phyloP scores from a whole-genome alignment of 2,113 vertebrate species.

The Heterochromis multidens region DNA sequence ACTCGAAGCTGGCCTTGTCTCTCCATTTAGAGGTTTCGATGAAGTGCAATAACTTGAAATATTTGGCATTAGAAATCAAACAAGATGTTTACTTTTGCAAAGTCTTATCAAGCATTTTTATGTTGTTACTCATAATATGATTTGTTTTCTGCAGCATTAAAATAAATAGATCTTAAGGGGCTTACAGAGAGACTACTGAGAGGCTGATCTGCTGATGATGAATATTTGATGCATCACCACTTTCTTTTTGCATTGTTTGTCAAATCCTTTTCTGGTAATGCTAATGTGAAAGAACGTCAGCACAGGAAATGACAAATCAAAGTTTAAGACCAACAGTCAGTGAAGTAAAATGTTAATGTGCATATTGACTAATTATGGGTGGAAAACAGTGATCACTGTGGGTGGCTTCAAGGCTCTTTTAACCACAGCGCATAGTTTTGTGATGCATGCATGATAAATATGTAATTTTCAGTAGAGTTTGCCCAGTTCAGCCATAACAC shows the following conservation, averaged over 20 bases:
- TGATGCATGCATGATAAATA: not conserved
- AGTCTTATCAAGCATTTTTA: not conserved
- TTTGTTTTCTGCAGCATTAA: not conserved
- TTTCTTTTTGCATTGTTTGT: not conserved
- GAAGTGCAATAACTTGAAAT: not conserved
- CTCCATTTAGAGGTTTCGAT: not conserved
- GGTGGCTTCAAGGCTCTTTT: not conserved
- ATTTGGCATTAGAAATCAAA: not conserved
- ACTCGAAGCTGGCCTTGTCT: slow-evolving; percentile 65
- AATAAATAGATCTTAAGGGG: not conserved
- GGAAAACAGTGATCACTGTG: not conserved
- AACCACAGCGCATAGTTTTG: not conserved
- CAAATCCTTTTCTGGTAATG: not conserved
- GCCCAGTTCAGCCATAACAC: not conserved
- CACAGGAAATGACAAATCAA: not conserved
- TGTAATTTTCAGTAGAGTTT: not conserved
- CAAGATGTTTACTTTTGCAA: not conserved
- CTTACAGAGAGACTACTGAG: not conserved
- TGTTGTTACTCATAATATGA: not conserved
- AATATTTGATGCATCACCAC: not conserved
- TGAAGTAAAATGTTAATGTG: not conserved
- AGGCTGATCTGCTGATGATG: not conserved
- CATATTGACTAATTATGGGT: not conserved
- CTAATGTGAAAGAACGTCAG: not conserved
- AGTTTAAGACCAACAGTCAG: not conserved